These are phyloP conservation scores for Paelopatides confundens DNA, from an alignment of 53 echinoderm and acorn worm genomes.

Conservation along the genomic window DNA sequence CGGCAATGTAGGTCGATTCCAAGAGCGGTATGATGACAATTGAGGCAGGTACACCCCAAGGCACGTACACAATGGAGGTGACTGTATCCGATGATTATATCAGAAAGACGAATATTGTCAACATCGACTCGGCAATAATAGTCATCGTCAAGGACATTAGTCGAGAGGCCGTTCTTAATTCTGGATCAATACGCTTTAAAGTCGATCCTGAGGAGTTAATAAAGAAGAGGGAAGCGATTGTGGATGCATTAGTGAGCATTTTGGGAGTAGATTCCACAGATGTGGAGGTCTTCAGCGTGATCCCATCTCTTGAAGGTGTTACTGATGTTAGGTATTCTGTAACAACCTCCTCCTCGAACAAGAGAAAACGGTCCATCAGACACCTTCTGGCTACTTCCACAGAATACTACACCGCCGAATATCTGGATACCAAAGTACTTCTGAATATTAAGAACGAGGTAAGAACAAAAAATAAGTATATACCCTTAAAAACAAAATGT, in stretches of 20 bases:
- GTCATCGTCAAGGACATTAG: slow-evolving; percentile 79
- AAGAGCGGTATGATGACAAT: slow-evolving; percentile 83
- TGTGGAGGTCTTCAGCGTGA: slow-evolving; percentile 18
- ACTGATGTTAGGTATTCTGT: slow-evolving; percentile 43
- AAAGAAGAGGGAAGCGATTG: neutral
- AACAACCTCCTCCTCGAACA: neutral
- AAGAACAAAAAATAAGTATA: too few relatives aligned
- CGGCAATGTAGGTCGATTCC: slow-evolving; percentile 80
- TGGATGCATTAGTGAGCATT: neutral
- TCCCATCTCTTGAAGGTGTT: neutral
- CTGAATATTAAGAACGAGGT: neutral
- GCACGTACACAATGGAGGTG: slow-evolving; percentile 66
- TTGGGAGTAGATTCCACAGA: neutral
- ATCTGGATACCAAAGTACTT: slow-evolving; percentile 2
- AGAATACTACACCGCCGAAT: slow-evolving; percentile 22
- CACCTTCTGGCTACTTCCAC: neutral
- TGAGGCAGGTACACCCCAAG: slow-evolving; percentile 72
- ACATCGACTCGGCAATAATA: neutral
- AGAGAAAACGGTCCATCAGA: slow-evolving; percentile 17
- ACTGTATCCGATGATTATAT: slow-evolving; percentile 60
- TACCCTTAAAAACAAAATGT: too few relatives aligned
- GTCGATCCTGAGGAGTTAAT: neutral
- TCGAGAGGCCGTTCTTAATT: slow-evolving; percentile 79
- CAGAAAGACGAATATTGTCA: neutral
- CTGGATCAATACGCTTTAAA: slow-evolving; percentile 88